A percentile compares a stretch with the other conserved stretches of the same genome.
Evolutionary conservation across 2,797 vertebrate species (phyloP).

Genomic region (Enteromius radiatus): DNA sequence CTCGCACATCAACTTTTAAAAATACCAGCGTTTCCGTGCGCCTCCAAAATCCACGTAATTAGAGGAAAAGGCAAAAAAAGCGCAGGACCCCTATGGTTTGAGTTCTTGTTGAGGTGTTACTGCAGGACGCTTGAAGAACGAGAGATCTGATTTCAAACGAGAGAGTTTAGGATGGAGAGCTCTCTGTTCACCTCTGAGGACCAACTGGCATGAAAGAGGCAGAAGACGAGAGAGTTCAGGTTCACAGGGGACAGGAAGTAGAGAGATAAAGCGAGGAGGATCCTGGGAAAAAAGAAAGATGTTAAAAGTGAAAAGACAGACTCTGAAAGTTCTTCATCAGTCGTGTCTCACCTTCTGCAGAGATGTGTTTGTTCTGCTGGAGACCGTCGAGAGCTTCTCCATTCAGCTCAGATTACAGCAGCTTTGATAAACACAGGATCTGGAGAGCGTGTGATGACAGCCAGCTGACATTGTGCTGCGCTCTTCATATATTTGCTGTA

Average conservation of each 20-base stretch:
- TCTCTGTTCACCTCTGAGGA: slow-evolving; percentile 37
- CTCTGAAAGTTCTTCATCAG: slow-evolving; percentile 4
- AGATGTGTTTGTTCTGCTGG: slow-evolving; percentile 21
- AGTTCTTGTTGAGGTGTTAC: slow-evolving; percentile 30
- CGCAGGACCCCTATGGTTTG: slow-evolving; percentile 27
- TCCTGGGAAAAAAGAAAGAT: not conserved
- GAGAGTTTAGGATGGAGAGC: slow-evolving; percentile 27
- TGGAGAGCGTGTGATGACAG: not conserved
- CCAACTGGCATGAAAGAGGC: slow-evolving; percentile 23
- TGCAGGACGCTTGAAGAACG: not conserved
- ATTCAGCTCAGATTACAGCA: not conserved
- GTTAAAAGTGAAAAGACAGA: slow-evolving; percentile 23
- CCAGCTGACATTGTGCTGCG: not conserved
- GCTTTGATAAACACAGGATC: slow-evolving; percentile 4
- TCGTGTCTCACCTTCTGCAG: slow-evolving; percentile 1
- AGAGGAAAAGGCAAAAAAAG: not conserved
- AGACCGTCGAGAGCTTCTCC: not conserved
- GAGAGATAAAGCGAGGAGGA: slow-evolving; percentile 14
- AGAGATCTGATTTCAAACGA: slow-evolving; percentile 28
- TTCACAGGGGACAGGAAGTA: slow-evolving; percentile 32
- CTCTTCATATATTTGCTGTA: not conserved
- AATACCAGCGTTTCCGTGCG: not conserved
- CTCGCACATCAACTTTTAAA: not conserved
- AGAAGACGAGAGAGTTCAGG: not conserved
- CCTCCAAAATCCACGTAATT: not conserved